Conservation (phyloP, 1,140 invertebrate species). For the Trichomalopsis sarcophagae region DNA sequence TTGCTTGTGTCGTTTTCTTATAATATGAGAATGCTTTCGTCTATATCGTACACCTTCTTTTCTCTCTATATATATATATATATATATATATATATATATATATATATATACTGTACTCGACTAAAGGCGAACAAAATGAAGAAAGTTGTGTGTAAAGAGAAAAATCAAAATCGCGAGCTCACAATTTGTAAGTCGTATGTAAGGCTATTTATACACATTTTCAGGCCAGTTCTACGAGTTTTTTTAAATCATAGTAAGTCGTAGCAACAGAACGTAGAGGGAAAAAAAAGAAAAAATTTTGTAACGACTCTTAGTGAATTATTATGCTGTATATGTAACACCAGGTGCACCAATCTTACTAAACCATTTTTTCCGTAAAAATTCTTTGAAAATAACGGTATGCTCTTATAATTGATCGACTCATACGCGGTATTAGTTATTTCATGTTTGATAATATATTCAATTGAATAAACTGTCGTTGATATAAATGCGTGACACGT, state of each 20-base stretch:
- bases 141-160: slow-evolving; percentile 32
- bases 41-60: neutral
- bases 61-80: neutral
- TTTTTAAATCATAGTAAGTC: slow-evolving; percentile 21
- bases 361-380: slow-evolving; percentile 22
- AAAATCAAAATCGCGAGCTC: slow-evolving; percentile 42
- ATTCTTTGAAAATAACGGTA: neutral
- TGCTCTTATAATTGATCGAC: too few species aligned
- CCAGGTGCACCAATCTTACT: slow-evolving; percentile 8
- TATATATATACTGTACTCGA: neutral
- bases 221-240: slow-evolving; percentile 16
- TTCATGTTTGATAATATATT: slow-evolving; percentile 15
- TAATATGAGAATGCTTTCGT: neutral
- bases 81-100: too few species aligned
- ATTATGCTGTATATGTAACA: slow-evolving; percentile 33
- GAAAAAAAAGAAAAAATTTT: slow-evolving; percentile 39
- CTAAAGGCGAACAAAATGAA: neutral
- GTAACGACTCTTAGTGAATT: slow-evolving; percentile 27
- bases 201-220: slow-evolving; percentile 42
- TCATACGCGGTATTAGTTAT: neutral
- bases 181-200: slow-evolving; percentile 8
- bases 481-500: neutral
- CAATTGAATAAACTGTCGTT: too few species aligned
- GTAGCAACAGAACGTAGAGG: slow-evolving; percentile 18
- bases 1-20: neutral